These are phyloP conservation scores for Pachycephus smyrnensis DNA, from an alignment of 2,888 invertebrate genomes.

Conservation along the genomic window DNA sequence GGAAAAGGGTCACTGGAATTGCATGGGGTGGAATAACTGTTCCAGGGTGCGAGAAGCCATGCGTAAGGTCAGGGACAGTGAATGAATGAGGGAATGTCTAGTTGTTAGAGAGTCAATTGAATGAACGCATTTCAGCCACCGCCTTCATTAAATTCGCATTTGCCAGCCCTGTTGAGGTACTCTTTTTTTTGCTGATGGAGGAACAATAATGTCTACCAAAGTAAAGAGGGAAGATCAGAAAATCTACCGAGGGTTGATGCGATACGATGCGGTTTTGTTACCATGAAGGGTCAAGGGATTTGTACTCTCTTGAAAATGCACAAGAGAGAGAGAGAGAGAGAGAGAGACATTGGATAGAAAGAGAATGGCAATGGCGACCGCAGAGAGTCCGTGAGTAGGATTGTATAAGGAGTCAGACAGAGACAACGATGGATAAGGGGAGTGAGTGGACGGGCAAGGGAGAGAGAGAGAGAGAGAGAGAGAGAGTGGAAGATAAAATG, in stretches of 20 bases:
- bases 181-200: background rate
- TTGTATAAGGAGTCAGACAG: background rate
- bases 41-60: background rate
- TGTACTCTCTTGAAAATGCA: background rate
- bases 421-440: background rate
- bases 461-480: slow-evolving; percentile 18
- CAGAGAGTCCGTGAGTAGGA: background rate
- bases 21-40: background rate
- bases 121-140: background rate
- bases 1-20: background rate
- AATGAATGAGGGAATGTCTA: background rate
- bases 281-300: background rate
- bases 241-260: background rate
- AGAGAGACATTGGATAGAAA: background rate
- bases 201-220: background rate
- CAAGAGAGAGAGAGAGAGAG: background rate
- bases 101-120: background rate
- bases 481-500: slow-evolving; percentile 8
- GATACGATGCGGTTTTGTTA: background rate
- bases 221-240: background rate
- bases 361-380: background rate
- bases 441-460: slow-evolving; percentile 1
- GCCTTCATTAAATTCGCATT: background rate
- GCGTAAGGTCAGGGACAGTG: background rate
- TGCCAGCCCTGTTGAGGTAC: background rate